phyloP scores from a whole-genome alignment of 2,888 invertebrate species.

The Agrotis puta region DNA sequence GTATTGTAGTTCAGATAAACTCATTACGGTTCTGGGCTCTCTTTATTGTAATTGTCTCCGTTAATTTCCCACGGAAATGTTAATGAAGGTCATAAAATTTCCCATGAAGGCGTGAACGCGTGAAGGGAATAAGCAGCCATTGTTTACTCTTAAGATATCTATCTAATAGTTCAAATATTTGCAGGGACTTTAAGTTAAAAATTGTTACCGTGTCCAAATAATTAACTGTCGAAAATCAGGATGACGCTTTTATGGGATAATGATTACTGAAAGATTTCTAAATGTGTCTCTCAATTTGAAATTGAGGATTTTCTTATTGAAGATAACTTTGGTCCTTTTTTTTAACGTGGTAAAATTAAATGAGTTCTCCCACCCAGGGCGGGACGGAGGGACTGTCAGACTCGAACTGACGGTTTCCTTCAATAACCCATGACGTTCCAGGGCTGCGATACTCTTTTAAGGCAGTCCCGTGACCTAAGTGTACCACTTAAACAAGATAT shows the following conservation, averaged over 20 bases:
- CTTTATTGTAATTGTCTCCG: background rate
- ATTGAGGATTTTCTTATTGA: too few relatives aligned
- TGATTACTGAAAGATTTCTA: background rate
- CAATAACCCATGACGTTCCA: too few relatives aligned
- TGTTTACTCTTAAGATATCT: background rate
- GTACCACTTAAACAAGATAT: constrained; percentile 15
- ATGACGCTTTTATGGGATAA: background rate
- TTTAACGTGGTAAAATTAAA: too few relatives aligned
- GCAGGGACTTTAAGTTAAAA: too few relatives aligned
- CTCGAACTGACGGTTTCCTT: too few relatives aligned
- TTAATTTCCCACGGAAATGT: background rate
- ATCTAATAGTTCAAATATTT: background rate
- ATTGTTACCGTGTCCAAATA: too few relatives aligned
- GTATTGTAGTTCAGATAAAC: constrained; percentile 16
- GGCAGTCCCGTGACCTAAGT: too few relatives aligned
- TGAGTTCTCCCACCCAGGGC: too few relatives aligned
- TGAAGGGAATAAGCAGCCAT: background rate
- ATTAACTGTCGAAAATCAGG: too few relatives aligned
- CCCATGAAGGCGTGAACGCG: background rate
- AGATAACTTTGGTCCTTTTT: too few relatives aligned
- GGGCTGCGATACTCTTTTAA: too few relatives aligned
- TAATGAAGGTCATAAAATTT: background rate
- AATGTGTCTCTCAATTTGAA: background rate
- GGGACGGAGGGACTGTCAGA: too few relatives aligned
- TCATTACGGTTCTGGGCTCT: background rate